A percentile compares a stretch with the other conserved stretches of the same genome.
Conservation (phyloP, 2,888 invertebrate species). For the Melieria omissa region DNA sequence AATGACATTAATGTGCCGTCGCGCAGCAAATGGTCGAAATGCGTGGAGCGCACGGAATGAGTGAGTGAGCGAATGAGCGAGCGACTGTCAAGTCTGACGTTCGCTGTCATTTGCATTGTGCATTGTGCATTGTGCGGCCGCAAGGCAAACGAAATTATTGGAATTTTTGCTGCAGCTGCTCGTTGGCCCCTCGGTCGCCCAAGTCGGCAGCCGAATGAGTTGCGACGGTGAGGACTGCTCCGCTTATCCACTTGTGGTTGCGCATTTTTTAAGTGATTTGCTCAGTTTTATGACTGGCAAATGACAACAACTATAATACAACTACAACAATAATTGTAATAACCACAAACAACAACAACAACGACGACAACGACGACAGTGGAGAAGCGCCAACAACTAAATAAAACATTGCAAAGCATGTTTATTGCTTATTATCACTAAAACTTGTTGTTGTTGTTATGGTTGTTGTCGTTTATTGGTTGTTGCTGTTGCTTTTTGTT, state of each 20-base stretch:
- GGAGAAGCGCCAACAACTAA: too few relatives aligned
- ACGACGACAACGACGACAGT: too few relatives aligned
- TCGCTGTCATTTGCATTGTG: not conserved
- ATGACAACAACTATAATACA: too few relatives aligned
- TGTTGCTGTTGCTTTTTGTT: not conserved
- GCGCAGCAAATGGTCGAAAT: slow-evolving; percentile 19
- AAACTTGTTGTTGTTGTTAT: not conserved
- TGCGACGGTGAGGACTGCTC: too few relatives aligned
- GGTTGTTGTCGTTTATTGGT: not conserved
- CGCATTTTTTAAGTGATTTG: slow-evolving; percentile 29
- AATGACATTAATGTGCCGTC: slow-evolving; percentile 58
- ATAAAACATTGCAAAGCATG: not conserved
- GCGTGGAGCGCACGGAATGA: not conserved
- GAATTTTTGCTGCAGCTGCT: not conserved
- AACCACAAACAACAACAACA: too few relatives aligned
- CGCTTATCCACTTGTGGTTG: slow-evolving; percentile 58
- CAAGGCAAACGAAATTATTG: not conserved
- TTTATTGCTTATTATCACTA: not conserved
- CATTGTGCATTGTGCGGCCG: too few relatives aligned
- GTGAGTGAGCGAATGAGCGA: not conserved
- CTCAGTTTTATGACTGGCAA: too few relatives aligned
- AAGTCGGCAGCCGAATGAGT: too few relatives aligned
- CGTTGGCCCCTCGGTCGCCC: not conserved
- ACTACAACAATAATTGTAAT: not conserved
- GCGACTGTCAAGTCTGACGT: slow-evolving; percentile 27